A percentile compares a stretch with the other conserved stretches of the same genome.
Evolutionary conservation across 2,888 invertebrate genomes (phyloP).

Genomic region (Dynastes tityus): DNA sequence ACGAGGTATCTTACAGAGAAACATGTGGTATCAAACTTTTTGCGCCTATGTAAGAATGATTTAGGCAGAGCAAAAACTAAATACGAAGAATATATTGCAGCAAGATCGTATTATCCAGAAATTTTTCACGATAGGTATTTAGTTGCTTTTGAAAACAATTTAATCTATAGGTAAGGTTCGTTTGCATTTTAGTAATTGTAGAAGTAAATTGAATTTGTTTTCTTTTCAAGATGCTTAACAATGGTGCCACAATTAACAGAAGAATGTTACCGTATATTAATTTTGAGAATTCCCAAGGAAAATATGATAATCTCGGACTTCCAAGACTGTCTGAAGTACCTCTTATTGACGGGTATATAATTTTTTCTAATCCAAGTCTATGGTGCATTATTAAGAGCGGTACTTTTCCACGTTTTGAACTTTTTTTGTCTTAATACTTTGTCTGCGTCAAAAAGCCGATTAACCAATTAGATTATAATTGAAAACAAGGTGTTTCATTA

Average conservation of each 20-base stretch:
- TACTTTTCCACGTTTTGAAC: no score
- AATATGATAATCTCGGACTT: neutral
- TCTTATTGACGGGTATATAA: neutral
- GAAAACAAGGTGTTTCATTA: no score
- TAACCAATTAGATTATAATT: no score
- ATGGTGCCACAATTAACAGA: neutral
- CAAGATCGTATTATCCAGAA: constrained; percentile 63
- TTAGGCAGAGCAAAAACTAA: constrained; percentile 77
- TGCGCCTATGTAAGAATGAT: constrained; percentile 78
- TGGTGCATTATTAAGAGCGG: no score
- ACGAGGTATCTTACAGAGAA: constrained; percentile 67
- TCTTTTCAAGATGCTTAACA: neutral
- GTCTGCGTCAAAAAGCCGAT: no score
- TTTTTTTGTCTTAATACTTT: no score
- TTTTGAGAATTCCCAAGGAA: neutral
- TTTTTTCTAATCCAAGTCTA: neutral
- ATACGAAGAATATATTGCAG: constrained; percentile 76
- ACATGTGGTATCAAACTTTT: constrained; percentile 72
- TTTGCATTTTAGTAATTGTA: neutral
- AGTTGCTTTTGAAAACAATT: neutral
- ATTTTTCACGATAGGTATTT: constrained; percentile 3
- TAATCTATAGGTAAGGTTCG: neutral
- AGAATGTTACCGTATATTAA: neutral
- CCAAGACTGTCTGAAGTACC: neutral
- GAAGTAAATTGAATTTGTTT: neutral